Conservation (phyloP, 2,888 invertebrate species). For the Melieria omissa region DNA sequence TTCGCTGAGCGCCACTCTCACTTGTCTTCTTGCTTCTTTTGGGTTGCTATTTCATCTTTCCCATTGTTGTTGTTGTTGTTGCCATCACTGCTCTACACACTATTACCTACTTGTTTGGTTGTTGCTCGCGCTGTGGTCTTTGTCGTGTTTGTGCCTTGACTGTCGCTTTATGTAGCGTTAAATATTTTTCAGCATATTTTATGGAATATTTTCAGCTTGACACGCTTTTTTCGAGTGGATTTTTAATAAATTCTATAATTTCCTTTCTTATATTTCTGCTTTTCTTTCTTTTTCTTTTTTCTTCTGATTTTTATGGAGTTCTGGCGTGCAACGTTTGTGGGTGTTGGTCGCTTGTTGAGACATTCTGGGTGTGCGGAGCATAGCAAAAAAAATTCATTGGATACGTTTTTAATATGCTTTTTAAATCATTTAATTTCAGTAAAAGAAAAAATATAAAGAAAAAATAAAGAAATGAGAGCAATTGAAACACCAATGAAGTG, state of each 20-base stretch:
- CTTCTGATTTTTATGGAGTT: not conserved
- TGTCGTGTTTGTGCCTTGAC: not conserved
- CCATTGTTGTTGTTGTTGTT: not conserved
- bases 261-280: not conserved
- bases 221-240: too few relatives aligned
- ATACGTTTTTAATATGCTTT: slow-evolving; percentile 29
- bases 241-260: too few relatives aligned
- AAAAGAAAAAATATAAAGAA: not conserved
- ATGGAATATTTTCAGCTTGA: not conserved
- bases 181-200: slow-evolving; percentile 25
- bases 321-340: not conserved
- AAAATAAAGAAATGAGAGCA: not conserved
- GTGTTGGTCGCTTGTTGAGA: not conserved
- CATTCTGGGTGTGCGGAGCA: not conserved
- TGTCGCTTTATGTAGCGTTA: slow-evolving; percentile 18
- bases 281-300: not conserved
- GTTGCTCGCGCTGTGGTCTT: too few relatives aligned
- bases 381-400: slow-evolving; percentile 14
- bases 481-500: not conserved
- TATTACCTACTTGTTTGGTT: not conserved
- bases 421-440: slow-evolving; percentile 6
- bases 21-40: not conserved
- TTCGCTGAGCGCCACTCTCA: not conserved
- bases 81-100: not conserved
- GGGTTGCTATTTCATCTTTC: not conserved